Conservation (phyloP, 1,140 invertebrate species). For the Cherax quadricarinatus region DNA sequence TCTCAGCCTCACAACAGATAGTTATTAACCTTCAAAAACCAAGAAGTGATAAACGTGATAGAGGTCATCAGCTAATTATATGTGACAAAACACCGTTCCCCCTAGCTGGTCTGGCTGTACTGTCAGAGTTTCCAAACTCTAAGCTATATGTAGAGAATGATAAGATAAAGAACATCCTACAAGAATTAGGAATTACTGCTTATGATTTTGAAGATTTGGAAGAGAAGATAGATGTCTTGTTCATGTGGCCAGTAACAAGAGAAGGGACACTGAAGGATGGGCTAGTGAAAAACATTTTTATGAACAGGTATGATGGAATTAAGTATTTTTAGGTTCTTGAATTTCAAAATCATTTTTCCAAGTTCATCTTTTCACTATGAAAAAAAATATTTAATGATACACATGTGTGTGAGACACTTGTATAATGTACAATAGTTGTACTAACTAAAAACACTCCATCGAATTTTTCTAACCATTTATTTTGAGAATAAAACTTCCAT, state of each 20-base stretch:
- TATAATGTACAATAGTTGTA: too few species aligned
- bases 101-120: constrained; percentile 42
- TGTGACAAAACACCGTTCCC: constrained; percentile 57
- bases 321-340: too few species aligned
- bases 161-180: not conserved
- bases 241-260: constrained; percentile 52
- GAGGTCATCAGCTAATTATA: constrained; percentile 21
- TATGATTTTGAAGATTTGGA: constrained; percentile 38
- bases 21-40: not conserved
- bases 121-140: constrained; percentile 23
- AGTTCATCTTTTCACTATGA: too few species aligned
- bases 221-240: constrained; percentile 41
- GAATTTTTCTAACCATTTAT: too few species aligned
- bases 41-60: not conserved
- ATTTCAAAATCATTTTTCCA: too few species aligned
- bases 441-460: too few species aligned
- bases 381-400: too few species aligned
- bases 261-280: constrained; percentile 62
- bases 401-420: too few species aligned
- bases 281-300: constrained; percentile 34
- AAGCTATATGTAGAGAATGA: constrained; percentile 58
- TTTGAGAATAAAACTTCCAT: too few species aligned
- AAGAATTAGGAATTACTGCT: constrained; percentile 8
- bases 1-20: constrained; percentile 28
- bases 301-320: constrained; percentile 45